Evolutionary conservation across 2,888 invertebrate genomes (phyloP), one percentile per base, ranked within the genome.

Genomic region (Lottia gigantea): DNA sequence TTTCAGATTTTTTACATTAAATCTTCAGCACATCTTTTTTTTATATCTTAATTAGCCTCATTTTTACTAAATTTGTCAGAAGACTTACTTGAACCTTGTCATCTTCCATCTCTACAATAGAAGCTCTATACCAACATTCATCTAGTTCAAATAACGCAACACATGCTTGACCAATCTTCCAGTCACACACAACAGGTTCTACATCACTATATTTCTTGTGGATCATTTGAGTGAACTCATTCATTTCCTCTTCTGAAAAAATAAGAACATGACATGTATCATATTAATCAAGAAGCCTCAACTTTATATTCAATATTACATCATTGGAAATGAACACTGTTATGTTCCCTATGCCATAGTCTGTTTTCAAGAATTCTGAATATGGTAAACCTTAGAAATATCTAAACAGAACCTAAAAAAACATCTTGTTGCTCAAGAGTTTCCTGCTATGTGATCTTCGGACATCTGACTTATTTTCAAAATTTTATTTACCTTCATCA

Each of bases 111-210:
- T 76, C 73, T 8, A 78, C 31, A 23, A 92, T 89, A 31, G 91
- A 87, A 0, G 90, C 93, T 8, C 95, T 91, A 74, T 92, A 92
- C 92, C 93, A 95, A 25, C 90, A 89, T 49, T 91, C 90, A n/a
- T 91, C 91, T 19, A 89, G 88, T 0, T 81, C 76, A 71, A 89
- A 89, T 63, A 87, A 86, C 0, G 91, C 91, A 16, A 90, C 91
- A 80, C 91, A 92, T 55, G 92, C 93, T 3, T 88, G 82, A 14
- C 80, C 81, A 14, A 71, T 71, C 64, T 78, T 55, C 55, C 55
- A 55, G 2, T 55, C 55, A 55, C 55, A 55, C 2, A 55, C 55
- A 55, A 55, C 23, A 2, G 55, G 55, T 55, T 55, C 55, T 12
- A 64, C 62, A 16, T 68, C 47, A 19, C 46, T 26, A 23, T 68